Conservation (phyloP, 2,888 invertebrate species). For the Chrysomela aeneicollis region DNA sequence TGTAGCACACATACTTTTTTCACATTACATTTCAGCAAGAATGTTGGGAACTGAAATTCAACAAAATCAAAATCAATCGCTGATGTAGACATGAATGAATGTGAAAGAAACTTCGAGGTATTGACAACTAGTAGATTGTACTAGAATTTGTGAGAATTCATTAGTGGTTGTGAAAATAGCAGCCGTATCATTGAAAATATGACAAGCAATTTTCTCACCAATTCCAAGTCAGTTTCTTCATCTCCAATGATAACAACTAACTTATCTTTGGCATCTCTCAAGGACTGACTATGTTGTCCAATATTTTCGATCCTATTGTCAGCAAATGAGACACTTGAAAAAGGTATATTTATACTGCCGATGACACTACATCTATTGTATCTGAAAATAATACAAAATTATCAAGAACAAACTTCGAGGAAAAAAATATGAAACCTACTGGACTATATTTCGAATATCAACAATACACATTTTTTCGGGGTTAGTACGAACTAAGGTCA, state of each 20-base stretch:
- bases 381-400: slow-evolving; percentile 59
- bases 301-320: slow-evolving; percentile 75
- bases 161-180: no score
- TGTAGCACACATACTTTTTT: slow-evolving; percentile 85
- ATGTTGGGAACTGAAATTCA: slow-evolving; percentile 80
- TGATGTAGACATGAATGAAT: no score
- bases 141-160: no score
- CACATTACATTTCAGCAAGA: slow-evolving; percentile 80
- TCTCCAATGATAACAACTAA: slow-evolving; percentile 81
- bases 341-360: slow-evolving; percentile 89
- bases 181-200: no score
- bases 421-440: slow-evolving; percentile 60
- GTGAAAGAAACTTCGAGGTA: no score
- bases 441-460: slow-evolving; percentile 73
- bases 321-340: slow-evolving; percentile 78
- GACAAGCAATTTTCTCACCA: slow-evolving; percentile 63
- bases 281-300: slow-evolving; percentile 69
- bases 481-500: slow-evolving; percentile 73
- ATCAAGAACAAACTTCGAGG: not conserved
- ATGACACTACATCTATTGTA: slow-evolving; percentile 81
- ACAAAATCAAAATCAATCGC: no score
- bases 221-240: slow-evolving; percentile 78
- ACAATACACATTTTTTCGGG: slow-evolving; percentile 68
- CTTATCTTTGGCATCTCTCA: slow-evolving; percentile 70
- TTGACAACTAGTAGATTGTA: no score